Conservation (phyloP, 2,113 vertebrate genomes). For the Mellivora capensis region DNA sequence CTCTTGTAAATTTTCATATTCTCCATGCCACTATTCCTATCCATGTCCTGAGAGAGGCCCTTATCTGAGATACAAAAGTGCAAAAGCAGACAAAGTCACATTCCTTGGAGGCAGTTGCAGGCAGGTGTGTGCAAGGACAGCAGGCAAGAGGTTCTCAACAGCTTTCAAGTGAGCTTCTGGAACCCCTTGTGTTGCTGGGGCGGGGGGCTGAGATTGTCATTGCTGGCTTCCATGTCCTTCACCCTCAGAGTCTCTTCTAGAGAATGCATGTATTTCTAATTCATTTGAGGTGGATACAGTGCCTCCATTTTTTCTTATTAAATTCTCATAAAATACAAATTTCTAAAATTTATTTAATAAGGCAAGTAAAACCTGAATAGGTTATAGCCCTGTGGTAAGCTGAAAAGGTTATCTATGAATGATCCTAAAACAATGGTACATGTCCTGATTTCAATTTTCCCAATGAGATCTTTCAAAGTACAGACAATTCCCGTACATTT, state of each 20-base stretch:
- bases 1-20: neutral
- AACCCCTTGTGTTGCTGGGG: fast-evolving
- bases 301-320: neutral
- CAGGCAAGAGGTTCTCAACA: neutral
- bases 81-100: neutral
- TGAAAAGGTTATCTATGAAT: neutral
- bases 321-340: neutral
- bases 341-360: neutral
- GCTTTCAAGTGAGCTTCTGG: neutral
- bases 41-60: neutral
- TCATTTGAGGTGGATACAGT: neutral
- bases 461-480: neutral
- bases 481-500: neutral
- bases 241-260: neutral
- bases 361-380: neutral
- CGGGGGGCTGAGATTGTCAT: neutral
- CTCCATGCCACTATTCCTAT: neutral
- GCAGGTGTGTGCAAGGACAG: neutral
- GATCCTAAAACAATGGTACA: neutral
- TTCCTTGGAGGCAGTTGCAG: neutral
- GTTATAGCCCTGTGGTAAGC: neutral
- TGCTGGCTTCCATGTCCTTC: fast-evolving
- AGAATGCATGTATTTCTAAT: neutral
- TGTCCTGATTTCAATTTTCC: neutral
- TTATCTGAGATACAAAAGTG: neutral